A percentile compares a stretch with the other conserved stretches of the same genome.
Conservation (phyloP, 2,797 vertebrate genomes). For the Lophius americanus region DNA sequence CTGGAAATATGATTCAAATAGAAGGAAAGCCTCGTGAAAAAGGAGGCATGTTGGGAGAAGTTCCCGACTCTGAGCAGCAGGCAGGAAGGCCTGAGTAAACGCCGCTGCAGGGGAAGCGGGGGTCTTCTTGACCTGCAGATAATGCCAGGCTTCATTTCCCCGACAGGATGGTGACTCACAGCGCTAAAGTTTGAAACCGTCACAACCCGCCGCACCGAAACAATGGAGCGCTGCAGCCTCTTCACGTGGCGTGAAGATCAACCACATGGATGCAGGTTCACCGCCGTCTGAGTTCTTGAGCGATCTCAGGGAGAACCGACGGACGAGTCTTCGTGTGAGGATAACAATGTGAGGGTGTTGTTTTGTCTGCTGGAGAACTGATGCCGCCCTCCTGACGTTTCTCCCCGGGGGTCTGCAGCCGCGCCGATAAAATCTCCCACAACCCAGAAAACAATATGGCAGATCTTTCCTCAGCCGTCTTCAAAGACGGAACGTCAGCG, state of each 20-base stretch:
- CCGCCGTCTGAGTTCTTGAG: no score
- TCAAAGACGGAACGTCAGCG: no score
- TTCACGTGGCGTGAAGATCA: not conserved
- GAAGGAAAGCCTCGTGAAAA: slow-evolving; percentile 7
- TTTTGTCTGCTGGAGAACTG: no score
- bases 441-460: no score
- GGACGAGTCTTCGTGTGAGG: no score
- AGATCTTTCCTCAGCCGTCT: no score
- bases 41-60: slow-evolving; percentile 25
- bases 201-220: slow-evolving; percentile 50
- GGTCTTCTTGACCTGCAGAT: slow-evolving; percentile 63
- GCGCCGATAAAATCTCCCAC: no score
- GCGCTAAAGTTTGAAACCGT: slow-evolving; percentile 53
- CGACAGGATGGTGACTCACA: slow-evolving; percentile 76
- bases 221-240: slow-evolving; percentile 38
- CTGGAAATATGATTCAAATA: slow-evolving; percentile 22
- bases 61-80: slow-evolving; percentile 39
- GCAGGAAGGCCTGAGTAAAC: slow-evolving; percentile 82
- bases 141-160: slow-evolving; percentile 76
- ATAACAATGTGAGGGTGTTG: no score
- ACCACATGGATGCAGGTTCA: no score
- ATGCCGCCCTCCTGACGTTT: no score
- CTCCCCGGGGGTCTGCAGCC: no score
- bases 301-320: no score
- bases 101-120: slow-evolving; percentile 57